Evolutionary conservation across 2,113 vertebrate species (phyloP), one percentile per base, ranked within the genome.

Genomic region (Picathartes gymnocephalus): DNA sequence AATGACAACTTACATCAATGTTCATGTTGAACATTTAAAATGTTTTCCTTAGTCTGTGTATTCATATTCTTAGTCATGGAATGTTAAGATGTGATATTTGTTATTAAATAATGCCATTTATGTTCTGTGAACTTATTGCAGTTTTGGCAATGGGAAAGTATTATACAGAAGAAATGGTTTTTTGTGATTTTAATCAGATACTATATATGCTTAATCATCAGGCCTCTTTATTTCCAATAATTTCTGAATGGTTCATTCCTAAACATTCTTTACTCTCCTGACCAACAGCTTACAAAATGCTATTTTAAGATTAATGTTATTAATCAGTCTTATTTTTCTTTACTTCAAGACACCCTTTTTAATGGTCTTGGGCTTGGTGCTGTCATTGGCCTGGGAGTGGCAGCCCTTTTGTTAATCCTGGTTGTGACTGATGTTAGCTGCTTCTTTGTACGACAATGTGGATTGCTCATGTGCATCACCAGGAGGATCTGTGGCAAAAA

Each of bases 381-480:
- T 21, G 98, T 99, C 95, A 98, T 99, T 97, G 99, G 99, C 85
- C 98, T 99, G 47, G 99, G 98, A 65, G 98, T 99, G 42, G 99
- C 98, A 22, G 99, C 98, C 10, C 98, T 99, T 91, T 97, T 99
- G 95, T 97, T 99, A 95, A 98, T 99, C 80, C 98, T 99, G 18
- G 99, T 99, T 79, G 98, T 99, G 79, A 98, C 98, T 87, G 99
- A 99, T 65, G 97, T 99, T 96, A 99, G 99, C 98, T 99, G 99
- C 98, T 99, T 99, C 98, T 99, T 99, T 97, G 97, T 99, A 90
- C 98, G 99, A 47, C 99, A 99, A 98, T 99, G 99, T 51, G 99
- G 99, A 84, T 96, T 99, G 81, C 97, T 99, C 58, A 99, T 99
- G 99, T 99, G 98, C 96, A 99, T 99, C 97, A 99, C 99, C 44